phyloP scores from a whole-genome alignment of 2,888 invertebrate genomes.

The Callimorpha dominula region DNA sequence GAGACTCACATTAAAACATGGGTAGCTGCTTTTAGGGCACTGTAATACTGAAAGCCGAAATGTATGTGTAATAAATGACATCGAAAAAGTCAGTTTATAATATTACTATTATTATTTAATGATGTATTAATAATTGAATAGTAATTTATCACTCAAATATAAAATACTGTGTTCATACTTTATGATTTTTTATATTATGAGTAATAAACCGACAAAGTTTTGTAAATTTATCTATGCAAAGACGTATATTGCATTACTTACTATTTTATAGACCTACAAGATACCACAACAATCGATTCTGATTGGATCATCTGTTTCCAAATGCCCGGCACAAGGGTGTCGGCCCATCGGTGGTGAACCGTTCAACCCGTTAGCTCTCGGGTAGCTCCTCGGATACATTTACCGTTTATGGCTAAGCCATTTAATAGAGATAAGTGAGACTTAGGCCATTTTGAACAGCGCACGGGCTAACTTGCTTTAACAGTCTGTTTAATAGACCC shows the following conservation, averaged over 20 bases:
- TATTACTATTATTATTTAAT: no score
- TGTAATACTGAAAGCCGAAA: not conserved
- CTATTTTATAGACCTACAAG: not conserved
- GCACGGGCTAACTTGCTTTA: slow-evolving; percentile 2
- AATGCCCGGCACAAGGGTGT: slow-evolving; percentile 13
- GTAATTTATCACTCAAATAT: no score
- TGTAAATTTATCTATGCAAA: not conserved
- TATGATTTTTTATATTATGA: not conserved
- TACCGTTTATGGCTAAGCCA: slow-evolving; percentile 11
- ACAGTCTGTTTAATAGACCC: slow-evolving; percentile 1
- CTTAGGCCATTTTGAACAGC: slow-evolving; percentile 7
- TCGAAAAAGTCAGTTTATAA: not conserved
- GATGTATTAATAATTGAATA: no score
- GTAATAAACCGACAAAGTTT: not conserved
- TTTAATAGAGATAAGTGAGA: slow-evolving; percentile 19
- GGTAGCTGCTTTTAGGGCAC: not conserved
- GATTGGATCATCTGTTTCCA: slow-evolving; percentile 19
- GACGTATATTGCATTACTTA: not conserved
- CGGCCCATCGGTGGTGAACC: slow-evolving; percentile 17
- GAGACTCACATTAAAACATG: not conserved
- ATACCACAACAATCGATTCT: slow-evolving; percentile 19
- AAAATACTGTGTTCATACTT: not conserved
- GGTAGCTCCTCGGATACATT: slow-evolving; percentile 12
- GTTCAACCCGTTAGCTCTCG: slow-evolving; percentile 16
- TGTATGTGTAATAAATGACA: not conserved